Percentiles rank a stretch among this genome's conserved stretches.
phyloP scores from a whole-genome alignment of 2,888 invertebrate genomes.

The Cosmorhoe ocellata region DNA sequence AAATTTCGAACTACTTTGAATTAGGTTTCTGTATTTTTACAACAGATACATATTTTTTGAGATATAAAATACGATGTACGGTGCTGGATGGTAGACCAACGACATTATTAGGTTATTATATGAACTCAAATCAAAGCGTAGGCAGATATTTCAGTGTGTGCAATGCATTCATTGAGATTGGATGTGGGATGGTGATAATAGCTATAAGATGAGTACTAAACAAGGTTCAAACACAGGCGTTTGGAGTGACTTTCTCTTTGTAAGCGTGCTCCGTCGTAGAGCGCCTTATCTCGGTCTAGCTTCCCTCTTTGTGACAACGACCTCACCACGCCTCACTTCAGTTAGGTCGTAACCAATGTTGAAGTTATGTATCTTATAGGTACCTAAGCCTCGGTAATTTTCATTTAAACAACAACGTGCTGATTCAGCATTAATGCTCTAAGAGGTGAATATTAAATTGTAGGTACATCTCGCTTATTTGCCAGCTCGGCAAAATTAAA shows the following conservation, averaged over 20 bases:
- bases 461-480: constrained; percentile 12
- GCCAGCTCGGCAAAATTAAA: constrained; percentile 15
- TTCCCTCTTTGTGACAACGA: constrained; percentile 36
- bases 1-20: no score
- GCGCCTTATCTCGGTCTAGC: constrained; percentile 35
- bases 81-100: no score
- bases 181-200: no score
- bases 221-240: constrained; percentile 1
- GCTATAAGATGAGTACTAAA: no score
- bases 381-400: constrained; percentile 9
- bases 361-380: constrained; percentile 27
- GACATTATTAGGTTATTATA: no score
- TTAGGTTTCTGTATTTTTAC: no score
- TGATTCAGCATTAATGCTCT: constrained; percentile 12
- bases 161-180: no score
- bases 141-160: no score
- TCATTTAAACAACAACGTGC: constrained; percentile 8
- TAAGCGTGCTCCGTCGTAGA: constrained; percentile 5
- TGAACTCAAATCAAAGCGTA: no score
- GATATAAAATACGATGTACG: no score
- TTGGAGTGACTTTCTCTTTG: constrained; percentile 5
- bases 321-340: constrained; percentile 20
- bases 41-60: no score
- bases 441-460: constrained; percentile 17
- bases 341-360: constrained; percentile 35